These are phyloP conservation scores for Eulacestoma nigropectus DNA, from an alignment of 2,113 vertebrate species.

Conservation along the genomic window DNA sequence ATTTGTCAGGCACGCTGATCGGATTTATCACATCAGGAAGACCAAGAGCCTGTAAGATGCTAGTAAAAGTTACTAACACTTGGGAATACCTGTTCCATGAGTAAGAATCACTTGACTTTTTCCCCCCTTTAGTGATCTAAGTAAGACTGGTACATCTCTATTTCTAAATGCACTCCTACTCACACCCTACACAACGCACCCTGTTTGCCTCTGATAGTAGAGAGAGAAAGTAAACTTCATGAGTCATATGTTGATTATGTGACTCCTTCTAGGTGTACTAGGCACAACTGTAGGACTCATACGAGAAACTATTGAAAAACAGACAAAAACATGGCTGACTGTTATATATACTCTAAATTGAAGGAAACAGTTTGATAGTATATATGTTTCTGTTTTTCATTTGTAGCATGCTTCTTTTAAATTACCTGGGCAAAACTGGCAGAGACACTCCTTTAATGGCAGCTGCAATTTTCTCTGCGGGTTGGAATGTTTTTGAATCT, in stretches of 20 bases:
- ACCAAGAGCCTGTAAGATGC: neutral
- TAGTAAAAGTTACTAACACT: neutral
- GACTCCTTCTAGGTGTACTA: neutral
- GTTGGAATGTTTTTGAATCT: conserved; percentile 97
- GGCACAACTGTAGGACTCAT: neutral
- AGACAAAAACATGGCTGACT: neutral
- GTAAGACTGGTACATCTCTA: neutral
- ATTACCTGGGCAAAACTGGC: conserved; percentile 91
- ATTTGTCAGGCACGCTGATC: neutral
- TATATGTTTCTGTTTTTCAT: conserved; percentile 26
- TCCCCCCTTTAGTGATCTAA: neutral
- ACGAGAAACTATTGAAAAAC: neutral
- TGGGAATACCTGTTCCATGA: neutral
- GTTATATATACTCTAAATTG: neutral
- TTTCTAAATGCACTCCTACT: neutral
- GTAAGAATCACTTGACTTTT: neutral
- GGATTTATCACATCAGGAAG: neutral
- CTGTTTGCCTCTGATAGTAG: neutral
- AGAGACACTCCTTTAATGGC: conserved; percentile 88
- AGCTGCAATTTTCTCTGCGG: conserved; percentile 92
- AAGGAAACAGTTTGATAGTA: neutral
- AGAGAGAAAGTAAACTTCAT: neutral
- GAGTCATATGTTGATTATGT: neutral
- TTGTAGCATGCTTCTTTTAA: conserved; percentile 94
- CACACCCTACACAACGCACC: neutral